Evolutionary conservation across 2,888 invertebrate species (phyloP).

Genomic region (Ferrisia virgata): DNA sequence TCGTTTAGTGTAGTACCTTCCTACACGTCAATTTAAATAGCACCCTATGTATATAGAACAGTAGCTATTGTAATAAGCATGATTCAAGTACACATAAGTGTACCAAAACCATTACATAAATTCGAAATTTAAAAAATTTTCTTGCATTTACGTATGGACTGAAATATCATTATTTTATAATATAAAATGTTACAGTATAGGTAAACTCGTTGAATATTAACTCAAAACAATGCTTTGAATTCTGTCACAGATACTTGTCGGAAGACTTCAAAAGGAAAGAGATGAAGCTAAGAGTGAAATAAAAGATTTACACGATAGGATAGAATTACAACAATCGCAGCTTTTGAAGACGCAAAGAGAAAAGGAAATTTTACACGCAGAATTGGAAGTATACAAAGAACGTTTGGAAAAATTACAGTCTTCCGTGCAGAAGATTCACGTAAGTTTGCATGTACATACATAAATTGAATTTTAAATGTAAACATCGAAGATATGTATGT

Average conservation of each 20-base stretch:
- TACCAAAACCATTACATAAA: too few relatives aligned
- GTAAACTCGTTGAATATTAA: neutral
- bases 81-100: too few relatives aligned
- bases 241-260: constrained; percentile 63
- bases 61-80: too few relatives aligned
- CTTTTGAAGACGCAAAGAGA: constrained; percentile 80
- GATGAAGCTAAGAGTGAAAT: constrained; percentile 78
- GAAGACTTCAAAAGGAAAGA: constrained; percentile 82
- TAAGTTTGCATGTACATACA: constrained; percentile 52
- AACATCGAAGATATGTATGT: neutral
- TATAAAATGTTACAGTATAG: neutral
- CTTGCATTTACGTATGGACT: too few relatives aligned
- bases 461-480: neutral
- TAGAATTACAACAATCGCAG: constrained; percentile 77
- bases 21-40: too few relatives aligned
- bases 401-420: constrained; percentile 83
- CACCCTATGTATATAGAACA: too few relatives aligned
- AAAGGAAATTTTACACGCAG: constrained; percentile 77
- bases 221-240: neutral
- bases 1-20: too few relatives aligned
- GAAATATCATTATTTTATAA: neutral
- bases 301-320: constrained; percentile 75
- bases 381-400: constrained; percentile 81
- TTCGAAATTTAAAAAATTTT: too few relatives aligned
- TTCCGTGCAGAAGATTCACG: constrained; percentile 79